Percentiles rank a stretch among this genome's conserved stretches.
Evolutionary conservation across 1,140 invertebrate genomes (phyloP).

Genomic region (Drosophila kanapiae): DNA sequence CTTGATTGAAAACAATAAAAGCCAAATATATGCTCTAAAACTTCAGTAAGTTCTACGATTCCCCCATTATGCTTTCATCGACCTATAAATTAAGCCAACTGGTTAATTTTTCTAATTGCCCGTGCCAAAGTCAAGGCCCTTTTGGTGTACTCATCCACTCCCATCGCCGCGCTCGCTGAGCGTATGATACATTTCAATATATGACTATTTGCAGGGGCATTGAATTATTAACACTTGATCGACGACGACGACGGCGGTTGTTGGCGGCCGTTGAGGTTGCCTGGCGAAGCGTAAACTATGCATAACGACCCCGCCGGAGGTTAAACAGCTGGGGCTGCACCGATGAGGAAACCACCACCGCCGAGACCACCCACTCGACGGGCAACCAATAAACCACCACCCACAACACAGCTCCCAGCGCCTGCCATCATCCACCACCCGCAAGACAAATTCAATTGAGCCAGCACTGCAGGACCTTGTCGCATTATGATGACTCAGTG

Average conservation of each 20-base stretch:
- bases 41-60: not conserved
- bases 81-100: slow-evolving; percentile 43
- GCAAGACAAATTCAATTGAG: slow-evolving; percentile 79
- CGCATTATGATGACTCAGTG: slow-evolving; percentile 72
- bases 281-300: slow-evolving; percentile 73
- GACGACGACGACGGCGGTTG: slow-evolving; percentile 40
- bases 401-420: slow-evolving; percentile 15
- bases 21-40: no score
- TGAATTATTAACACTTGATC: slow-evolving; percentile 81
- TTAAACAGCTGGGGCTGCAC: slow-evolving; percentile 72
- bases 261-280: slow-evolving; percentile 56
- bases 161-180: slow-evolving; percentile 1
- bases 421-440: slow-evolving; percentile 42
- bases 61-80: not conserved
- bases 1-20: not conserved
- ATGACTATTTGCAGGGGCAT: slow-evolving; percentile 57
- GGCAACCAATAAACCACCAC: slow-evolving; percentile 43
- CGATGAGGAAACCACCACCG: slow-evolving; percentile 26
- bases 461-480: slow-evolving; percentile 73
- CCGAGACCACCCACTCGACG: slow-evolving; percentile 7
- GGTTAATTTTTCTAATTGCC: slow-evolving; percentile 55
- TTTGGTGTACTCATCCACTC: slow-evolving; percentile 8
- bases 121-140: slow-evolving; percentile 47
- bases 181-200: slow-evolving; percentile 39
- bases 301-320: slow-evolving; percentile 56